These are phyloP conservation scores for Hypanus sabinus DNA, from an alignment of 2,113 vertebrate species.

Conservation along the genomic window DNA sequence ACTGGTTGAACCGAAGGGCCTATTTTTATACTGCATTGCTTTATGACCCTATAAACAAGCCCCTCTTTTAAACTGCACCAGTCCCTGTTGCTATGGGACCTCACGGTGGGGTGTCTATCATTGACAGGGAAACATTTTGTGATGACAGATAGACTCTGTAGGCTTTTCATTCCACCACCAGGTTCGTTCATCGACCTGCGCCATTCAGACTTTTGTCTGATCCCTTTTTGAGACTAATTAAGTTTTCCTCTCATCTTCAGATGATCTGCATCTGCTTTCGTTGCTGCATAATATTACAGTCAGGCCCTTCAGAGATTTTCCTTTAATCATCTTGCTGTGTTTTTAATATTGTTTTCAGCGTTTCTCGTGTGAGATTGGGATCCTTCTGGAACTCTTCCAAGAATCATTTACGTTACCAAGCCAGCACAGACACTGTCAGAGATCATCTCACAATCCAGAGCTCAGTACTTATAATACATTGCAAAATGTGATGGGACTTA, in stretches of 20 bases:
- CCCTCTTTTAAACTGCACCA: neutral
- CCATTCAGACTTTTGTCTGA: neutral
- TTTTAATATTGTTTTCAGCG: neutral
- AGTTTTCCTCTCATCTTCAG: neutral
- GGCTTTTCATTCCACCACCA: neutral
- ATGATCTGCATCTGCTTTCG: neutral
- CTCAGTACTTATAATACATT: neutral
- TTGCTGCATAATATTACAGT: neutral
- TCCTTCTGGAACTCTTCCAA: neutral
- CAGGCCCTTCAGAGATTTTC: no score
- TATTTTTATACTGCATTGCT: no score
- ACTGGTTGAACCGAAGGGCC: no score
- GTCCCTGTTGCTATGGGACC: neutral
- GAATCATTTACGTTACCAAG: neutral
- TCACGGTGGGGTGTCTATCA: neutral
- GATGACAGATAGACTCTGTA: neutral
- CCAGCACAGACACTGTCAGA: neutral
- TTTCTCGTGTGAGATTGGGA: neutral
- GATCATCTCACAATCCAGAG: neutral
- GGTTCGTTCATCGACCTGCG: neutral
- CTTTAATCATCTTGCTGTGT: neutral
- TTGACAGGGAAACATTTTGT: neutral
- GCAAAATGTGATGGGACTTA: neutral
- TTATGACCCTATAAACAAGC: no score
- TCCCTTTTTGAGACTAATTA: neutral